These are phyloP conservation scores for Sandelia bainsii DNA, from an alignment of 2,797 vertebrate species.

Conservation along the genomic window DNA sequence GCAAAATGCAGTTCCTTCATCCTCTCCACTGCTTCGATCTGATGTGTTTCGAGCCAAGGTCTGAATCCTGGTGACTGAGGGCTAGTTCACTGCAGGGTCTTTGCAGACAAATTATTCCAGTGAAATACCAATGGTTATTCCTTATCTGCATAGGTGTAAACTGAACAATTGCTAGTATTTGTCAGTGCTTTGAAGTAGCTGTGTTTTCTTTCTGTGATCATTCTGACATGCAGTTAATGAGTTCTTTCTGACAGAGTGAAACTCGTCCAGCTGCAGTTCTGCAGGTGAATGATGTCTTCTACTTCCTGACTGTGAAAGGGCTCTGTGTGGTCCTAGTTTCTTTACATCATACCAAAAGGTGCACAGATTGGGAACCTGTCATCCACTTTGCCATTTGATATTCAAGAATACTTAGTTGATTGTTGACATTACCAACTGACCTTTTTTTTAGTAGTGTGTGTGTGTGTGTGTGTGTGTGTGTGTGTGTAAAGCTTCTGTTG, in stretches of 20 bases:
- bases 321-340: slow-evolving; percentile 82
- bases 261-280: slow-evolving; percentile 71
- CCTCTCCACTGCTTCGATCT: not conserved
- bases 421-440: slow-evolving; percentile 80
- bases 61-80: not conserved
- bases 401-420: slow-evolving; percentile 71
- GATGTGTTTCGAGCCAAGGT: not conserved
- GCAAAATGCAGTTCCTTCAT: not conserved
- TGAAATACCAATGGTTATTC: not conserved
- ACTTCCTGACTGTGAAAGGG: slow-evolving; percentile 78
- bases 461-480: slow-evolving; percentile 37
- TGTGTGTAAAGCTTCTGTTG: slow-evolving; percentile 70
- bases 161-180: slow-evolving; percentile 41
- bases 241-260: slow-evolving; percentile 79
- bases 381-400: slow-evolving; percentile 75
- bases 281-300: slow-evolving; percentile 76
- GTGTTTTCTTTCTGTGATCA: slow-evolving; percentile 68
- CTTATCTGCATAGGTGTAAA: slow-evolving; percentile 35
- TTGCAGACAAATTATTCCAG: not conserved
- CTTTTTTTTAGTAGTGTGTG: slow-evolving; percentile 62
- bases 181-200: slow-evolving; percentile 49
- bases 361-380: slow-evolving; percentile 68
- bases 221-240: slow-evolving; percentile 72
- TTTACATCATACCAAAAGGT: slow-evolving; percentile 78
- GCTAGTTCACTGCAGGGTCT: slow-evolving; percentile 12